A percentile compares a stretch with the other conserved stretches of the same genome.
Conservation (phyloP, 2,888 invertebrate species). For the Nyleta sp. region DNA sequence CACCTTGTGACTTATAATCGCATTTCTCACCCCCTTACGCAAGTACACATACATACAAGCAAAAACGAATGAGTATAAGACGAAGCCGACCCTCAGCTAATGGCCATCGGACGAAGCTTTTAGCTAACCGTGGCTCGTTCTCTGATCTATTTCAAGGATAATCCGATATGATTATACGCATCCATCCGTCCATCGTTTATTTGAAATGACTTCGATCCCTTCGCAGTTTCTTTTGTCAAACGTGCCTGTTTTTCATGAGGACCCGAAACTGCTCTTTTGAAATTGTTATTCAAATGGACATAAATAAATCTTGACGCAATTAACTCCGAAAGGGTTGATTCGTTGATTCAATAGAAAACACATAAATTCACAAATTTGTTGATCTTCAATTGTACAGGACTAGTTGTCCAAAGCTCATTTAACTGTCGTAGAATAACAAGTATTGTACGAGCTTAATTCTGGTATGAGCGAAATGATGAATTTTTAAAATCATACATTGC, state of each 20-base stretch:
- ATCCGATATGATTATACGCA: slow-evolving; percentile 82
- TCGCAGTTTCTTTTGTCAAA: slow-evolving; percentile 47
- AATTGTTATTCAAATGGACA: slow-evolving; percentile 11
- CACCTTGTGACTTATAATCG: slow-evolving; percentile 82
- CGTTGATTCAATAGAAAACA: background rate
- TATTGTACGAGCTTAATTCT: slow-evolving; percentile 24
- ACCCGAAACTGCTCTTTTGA: slow-evolving; percentile 20
- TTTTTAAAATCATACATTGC: slow-evolving; percentile 51
- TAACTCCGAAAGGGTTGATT: slow-evolving; percentile 10
- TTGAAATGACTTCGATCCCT: slow-evolving; percentile 74
- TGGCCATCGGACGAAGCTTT: slow-evolving; percentile 81
- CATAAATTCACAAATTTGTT: slow-evolving; percentile 21
- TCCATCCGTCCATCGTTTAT: slow-evolving; percentile 80
- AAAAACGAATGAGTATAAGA: slow-evolving; percentile 65
- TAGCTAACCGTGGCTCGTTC: slow-evolving; percentile 79
- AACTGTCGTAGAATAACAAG: slow-evolving; percentile 21
- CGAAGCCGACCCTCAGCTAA: slow-evolving; percentile 78
- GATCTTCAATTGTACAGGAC: slow-evolving; percentile 5
- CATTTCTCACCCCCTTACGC: slow-evolving; percentile 76
- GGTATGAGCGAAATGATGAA: slow-evolving; percentile 35
- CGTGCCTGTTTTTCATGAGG: slow-evolving; percentile 59
- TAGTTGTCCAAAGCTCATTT: slow-evolving; percentile 29
- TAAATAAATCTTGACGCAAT: slow-evolving; percentile 16
- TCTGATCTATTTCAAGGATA: slow-evolving; percentile 82
- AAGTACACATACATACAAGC: slow-evolving; percentile 63